phyloP scores from a whole-genome alignment of 2,113 vertebrate species.

The Athene cunicularia region DNA sequence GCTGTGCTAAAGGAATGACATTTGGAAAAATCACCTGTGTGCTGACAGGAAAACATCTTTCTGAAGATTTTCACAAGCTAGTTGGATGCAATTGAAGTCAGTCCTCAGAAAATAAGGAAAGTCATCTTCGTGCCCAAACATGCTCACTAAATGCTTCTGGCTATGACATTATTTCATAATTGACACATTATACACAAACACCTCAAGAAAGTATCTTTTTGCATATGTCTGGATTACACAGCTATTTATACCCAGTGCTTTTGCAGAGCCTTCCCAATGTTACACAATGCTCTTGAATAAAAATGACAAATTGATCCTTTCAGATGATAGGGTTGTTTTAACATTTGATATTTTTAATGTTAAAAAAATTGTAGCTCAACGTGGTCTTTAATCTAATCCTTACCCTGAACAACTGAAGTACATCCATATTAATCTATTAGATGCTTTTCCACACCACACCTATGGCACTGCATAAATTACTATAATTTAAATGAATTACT shows the following conservation, averaged over 20 bases:
- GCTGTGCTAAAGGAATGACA: constrained; percentile 38
- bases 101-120: constrained; percentile 32
- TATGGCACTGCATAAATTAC: constrained; percentile 63
- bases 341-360: not conserved
- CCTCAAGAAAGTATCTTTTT: not conserved
- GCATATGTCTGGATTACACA: not conserved
- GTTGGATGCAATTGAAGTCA: constrained; percentile 4
- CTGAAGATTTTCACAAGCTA: constrained; percentile 21
- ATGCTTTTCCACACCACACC: constrained; percentile 51
- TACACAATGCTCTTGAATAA: not conserved
- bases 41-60: constrained; percentile 16
- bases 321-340: not conserved
- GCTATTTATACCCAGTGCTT: not conserved
- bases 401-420: constrained; percentile 17
- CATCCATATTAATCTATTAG: constrained; percentile 35
- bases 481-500: constrained; percentile 65
- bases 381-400: constrained; percentile 16
- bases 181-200: not conserved
- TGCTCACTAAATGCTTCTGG: constrained; percentile 18
- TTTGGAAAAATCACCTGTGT: constrained; percentile 46
- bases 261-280: not conserved
- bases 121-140: not conserved
- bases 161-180: constrained; percentile 33
- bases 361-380: constrained; percentile 18
- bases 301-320: constrained; percentile 26